Percentiles rank a stretch among this genome's conserved stretches.
Evolutionary conservation across 2,888 invertebrate species (phyloP).

Genomic region (Ferdinandea cuprea): DNA sequence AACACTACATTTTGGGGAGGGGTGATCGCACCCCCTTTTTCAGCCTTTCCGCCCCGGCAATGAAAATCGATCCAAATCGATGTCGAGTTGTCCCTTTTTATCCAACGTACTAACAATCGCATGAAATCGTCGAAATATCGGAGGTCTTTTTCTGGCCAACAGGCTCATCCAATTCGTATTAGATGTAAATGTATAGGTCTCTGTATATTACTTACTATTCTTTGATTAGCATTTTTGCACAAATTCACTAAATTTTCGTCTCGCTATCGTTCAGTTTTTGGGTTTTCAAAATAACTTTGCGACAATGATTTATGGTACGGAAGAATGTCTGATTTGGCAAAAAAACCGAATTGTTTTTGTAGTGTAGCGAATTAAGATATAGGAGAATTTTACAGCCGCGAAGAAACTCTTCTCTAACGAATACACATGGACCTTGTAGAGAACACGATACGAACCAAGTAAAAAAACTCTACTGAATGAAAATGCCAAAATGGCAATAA

Average conservation of each 20-base stretch:
- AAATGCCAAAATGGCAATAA: constrained; percentile 71
- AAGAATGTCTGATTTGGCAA: constrained; percentile 13
- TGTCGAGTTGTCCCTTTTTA: constrained; percentile 58
- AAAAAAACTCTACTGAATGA: constrained; percentile 64
- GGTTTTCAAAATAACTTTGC: constrained; percentile 30
- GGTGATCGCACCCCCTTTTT: constrained; percentile 72
- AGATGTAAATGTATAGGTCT: constrained; percentile 34
- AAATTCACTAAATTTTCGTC: constrained; percentile 57
- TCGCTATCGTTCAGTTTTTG: constrained; percentile 19
- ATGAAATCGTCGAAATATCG: constrained; percentile 19
- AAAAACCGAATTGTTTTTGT: constrained; percentile 16
- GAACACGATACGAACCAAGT: constrained; percentile 67
- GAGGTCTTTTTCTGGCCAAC: constrained; percentile 58
- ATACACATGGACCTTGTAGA: constrained; percentile 63
- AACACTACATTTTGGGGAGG: constrained; percentile 33
- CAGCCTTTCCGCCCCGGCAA: constrained; percentile 32
- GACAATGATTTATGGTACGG: constrained; percentile 12
- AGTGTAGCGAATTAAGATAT: constrained; percentile 44
- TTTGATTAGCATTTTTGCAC: constrained; percentile 74
- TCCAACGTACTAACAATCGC: constrained; percentile 37
- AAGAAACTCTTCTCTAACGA: constrained; percentile 63
- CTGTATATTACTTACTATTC: constrained; percentile 71
- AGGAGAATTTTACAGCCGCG: constrained; percentile 63
- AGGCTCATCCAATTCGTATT: background rate
- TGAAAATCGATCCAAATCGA: constrained; percentile 70